Base-by-base conservation (phyloP, 2,888 invertebrate species). In the Isoperla grammatica region DNA sequence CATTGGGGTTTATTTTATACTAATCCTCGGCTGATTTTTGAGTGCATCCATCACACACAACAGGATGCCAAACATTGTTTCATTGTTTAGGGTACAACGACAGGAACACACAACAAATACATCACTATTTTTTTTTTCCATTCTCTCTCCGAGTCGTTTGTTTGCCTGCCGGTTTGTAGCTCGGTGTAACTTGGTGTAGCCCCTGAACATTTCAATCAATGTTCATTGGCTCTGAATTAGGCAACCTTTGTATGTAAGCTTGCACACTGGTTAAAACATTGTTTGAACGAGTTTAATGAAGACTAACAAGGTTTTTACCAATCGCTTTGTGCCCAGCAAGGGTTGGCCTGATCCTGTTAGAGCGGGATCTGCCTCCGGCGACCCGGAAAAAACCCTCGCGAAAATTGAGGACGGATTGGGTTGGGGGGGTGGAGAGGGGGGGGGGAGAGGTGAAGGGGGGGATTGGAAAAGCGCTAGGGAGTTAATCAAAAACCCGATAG, bases 401-500 rank as follows among this genome's bases (percentile, higher is more conserved):
- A 45, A 53, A 53, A 53, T 53, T 53, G 53, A 37, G 37, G 20
- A 53, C 11, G 53, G 53, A 9, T 20, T 17, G 53, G 39, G 29
- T 29, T 45, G 19, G 2, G 15, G 23, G 43, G 20, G 11, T 2
- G 17, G 23, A 43, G 54, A 29, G 45, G 13, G 4, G 46, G 40
- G 45, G 20, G 37, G 29, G 43, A 12, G n/a, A 43, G 20, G 40
- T 37, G 11, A 54, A 20, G 43, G 54, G 54, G 15, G 39, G 42
- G 60, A 60, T 56, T 56, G 56, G 62, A 62, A 61, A 59, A 62
- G 57, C 62, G 59, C 59, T 19, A 62, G 60, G 60, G 56, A 62
- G 64, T 60, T 64, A 64, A 64, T 64, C 64, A 64, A 64, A 64
- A 64, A 64, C 46, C 63, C 64, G 61, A 64, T 63, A 63, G 64